These are phyloP conservation scores for Melanerpes formicivorus DNA, from an alignment of 2,113 vertebrate species.

Conservation along the genomic window DNA sequence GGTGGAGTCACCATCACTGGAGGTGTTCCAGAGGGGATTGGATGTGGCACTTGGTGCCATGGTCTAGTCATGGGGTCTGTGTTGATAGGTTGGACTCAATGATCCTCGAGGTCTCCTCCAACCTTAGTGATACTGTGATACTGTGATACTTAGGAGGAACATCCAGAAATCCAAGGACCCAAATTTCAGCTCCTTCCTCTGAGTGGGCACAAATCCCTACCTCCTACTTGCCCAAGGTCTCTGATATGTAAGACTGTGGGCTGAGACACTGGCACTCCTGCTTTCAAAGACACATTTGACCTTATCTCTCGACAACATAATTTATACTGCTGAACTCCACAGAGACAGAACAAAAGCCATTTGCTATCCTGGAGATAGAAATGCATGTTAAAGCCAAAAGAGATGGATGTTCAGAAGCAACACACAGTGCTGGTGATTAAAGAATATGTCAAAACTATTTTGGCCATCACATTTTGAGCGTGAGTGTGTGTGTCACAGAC, in stretches of 20 bases:
- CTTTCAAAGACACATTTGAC: neutral
- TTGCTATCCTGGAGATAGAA: neutral
- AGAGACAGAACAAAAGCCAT: neutral
- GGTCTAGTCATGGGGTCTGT: too few species aligned
- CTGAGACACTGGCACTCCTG: neutral
- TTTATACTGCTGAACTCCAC: neutral
- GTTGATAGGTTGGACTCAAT: too few species aligned
- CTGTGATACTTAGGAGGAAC: neutral
- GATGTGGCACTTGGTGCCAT: too few species aligned
- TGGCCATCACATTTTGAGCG: neutral
- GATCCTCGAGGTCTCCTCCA: too few species aligned
- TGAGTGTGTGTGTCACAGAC: neutral
- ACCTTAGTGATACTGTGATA: too few species aligned
- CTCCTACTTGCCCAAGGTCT: neutral
- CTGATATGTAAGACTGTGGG: neutral
- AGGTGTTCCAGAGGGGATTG: too few species aligned
- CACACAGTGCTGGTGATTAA: neutral
- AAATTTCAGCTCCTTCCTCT: neutral
- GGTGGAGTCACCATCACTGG: too few species aligned
- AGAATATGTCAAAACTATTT: slow-evolving; percentile 8
- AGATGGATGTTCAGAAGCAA: slow-evolving; percentile 3
- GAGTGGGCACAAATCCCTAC: neutral
- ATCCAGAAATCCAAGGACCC: neutral
- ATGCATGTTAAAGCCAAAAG: neutral
- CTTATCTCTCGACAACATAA: neutral